phyloP scores from a whole-genome alignment of 37 sponge, comb jelly and placozoan genomes.

The Corticium candelabrum region DNA sequence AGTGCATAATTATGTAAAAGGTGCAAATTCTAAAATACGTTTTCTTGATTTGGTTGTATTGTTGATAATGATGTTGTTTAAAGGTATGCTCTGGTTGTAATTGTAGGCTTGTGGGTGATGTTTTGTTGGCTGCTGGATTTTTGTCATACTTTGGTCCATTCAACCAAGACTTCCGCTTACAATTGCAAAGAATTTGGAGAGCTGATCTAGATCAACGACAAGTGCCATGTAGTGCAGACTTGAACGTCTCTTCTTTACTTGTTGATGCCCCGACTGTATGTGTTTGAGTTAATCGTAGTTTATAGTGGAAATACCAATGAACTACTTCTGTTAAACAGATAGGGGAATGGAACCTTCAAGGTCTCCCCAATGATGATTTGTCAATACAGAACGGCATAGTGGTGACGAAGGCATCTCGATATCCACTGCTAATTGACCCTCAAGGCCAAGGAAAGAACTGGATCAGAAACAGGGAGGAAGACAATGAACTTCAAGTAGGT shows the following conservation, averaged over 20 bases:
- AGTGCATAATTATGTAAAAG: too few relatives aligned
- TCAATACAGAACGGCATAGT: constrained; percentile 98
- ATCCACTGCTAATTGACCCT: constrained; percentile 96
- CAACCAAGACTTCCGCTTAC: constrained; percentile 91
- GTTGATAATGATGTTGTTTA: neutral
- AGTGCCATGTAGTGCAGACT: constrained; percentile 62
- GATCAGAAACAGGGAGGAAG: constrained; percentile 87
- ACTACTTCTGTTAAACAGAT: constrained; percentile 11
- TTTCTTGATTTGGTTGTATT: neutral
- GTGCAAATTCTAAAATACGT: too few relatives aligned
- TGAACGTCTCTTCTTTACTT: constrained; percentile 82
- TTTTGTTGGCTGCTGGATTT: constrained; percentile 91
- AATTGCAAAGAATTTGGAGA: constrained; percentile 77
- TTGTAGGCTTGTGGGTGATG: constrained; percentile 83
- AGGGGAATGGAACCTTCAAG: constrained; percentile 96
- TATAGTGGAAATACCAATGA: too few relatives aligned
- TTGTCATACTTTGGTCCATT: constrained; percentile 97
- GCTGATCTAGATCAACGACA: constrained; percentile 52
- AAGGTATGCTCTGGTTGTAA: neutral
- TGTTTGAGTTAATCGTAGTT: too few relatives aligned
- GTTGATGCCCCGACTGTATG: constrained; percentile 49
- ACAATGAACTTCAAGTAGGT: constrained; percentile 11
- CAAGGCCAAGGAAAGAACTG: constrained; percentile 97
- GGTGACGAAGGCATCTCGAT: constrained; percentile 95
- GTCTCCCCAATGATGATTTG: constrained; percentile 97